Conservation (phyloP, 1,140 invertebrate species). For the Galendromus occidentalis region DNA sequence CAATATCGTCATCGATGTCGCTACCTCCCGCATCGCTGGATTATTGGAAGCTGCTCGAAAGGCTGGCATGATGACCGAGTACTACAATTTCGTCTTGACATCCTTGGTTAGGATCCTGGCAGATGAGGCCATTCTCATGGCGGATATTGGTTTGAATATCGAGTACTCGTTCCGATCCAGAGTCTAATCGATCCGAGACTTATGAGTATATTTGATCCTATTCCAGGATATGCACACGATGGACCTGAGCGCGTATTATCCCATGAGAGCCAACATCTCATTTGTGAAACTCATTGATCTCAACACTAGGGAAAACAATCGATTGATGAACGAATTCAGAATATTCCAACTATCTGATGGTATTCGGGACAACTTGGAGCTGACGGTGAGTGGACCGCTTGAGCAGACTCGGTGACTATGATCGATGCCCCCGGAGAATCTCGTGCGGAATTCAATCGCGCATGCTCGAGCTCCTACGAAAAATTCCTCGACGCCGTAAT, state of each 20-base stretch:
- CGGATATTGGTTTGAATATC: no score
- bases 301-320: neutral
- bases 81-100: neutral
- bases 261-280: neutral
- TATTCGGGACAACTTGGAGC: neutral
- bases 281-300: neutral
- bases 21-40: neutral
- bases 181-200: no score
- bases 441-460: no score
- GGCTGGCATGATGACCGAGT: constrained; percentile 2
- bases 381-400: neutral
- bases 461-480: no score
- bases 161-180: no score
- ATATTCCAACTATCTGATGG: neutral
- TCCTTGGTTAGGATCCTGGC: neutral
- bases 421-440: no score
- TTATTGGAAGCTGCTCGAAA: neutral
- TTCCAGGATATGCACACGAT: neutral
- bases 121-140: no score
- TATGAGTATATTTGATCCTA: neutral
- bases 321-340: neutral
- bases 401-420: no score
- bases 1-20: neutral
- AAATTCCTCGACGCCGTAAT: no score
- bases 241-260: neutral